These are phyloP conservation scores for Psittacula cyanocephala DNA, from an alignment of 2,113 vertebrate genomes.

Conservation along the genomic window DNA sequence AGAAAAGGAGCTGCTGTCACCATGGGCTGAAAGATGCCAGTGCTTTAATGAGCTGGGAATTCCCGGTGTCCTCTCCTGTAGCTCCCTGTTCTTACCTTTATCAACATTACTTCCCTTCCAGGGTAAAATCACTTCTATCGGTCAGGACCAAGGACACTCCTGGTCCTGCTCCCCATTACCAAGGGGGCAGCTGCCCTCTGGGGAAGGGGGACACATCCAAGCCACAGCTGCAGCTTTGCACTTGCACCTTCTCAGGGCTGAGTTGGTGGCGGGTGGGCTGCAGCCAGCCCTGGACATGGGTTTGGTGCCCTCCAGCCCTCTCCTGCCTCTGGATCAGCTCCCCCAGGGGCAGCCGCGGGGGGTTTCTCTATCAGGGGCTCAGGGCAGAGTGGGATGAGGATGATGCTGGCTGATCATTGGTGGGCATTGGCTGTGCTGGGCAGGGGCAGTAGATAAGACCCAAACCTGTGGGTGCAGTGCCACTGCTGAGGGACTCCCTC, in stretches of 20 bases:
- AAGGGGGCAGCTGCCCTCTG: not conserved
- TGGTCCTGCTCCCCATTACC: not conserved
- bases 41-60: not conserved
- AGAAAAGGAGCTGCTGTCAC: not conserved
- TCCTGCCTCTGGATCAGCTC: not conserved
- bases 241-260: not conserved
- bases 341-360: not conserved
- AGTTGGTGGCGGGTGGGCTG: not conserved
- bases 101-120: not conserved
- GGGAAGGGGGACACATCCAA: not conserved
- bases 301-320: not conserved
- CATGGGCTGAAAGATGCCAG: not conserved
- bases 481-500: not conserved
- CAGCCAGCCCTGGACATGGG: not conserved
- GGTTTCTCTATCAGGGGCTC: not conserved
- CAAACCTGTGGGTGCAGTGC: not conserved
- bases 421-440: not conserved
- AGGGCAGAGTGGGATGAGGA: not conserved
- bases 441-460: not conserved
- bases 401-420: not conserved
- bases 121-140: not conserved
- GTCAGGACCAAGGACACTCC: not conserved
- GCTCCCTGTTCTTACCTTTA: not conserved
- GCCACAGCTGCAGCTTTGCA: not conserved
- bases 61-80: not conserved